Conservation (phyloP, 1,140 invertebrate genomes). For the Sipha flava region DNA sequence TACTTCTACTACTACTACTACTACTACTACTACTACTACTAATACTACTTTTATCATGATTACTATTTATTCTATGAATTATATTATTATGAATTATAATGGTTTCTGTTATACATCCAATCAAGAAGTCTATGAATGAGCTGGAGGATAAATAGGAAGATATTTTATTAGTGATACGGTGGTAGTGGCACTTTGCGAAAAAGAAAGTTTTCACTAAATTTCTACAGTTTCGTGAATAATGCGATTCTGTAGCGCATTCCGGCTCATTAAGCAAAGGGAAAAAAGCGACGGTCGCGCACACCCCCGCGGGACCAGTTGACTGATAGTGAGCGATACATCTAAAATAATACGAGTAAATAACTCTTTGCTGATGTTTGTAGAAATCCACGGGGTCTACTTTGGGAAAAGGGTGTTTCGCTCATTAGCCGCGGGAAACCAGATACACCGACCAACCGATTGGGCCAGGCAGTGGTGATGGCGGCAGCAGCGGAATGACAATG, state of each 20-base stretch:
- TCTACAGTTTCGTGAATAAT: not conserved
- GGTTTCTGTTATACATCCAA: too few species aligned
- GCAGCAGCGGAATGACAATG: not conserved
- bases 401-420: conserved; percentile 16
- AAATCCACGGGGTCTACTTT: conserved; percentile 5
- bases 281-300: not conserved
- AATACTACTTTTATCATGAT: not conserved
- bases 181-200: not conserved
- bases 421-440: conserved; percentile 13
- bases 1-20: not conserved
- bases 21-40: not conserved
- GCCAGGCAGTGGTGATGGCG: too few species aligned
- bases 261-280: not conserved
- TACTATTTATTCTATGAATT: too few species aligned
- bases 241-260: not conserved
- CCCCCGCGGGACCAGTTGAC: conserved; percentile 19
- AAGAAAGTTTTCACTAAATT: not conserved
- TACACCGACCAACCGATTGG: not conserved
- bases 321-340: not conserved
- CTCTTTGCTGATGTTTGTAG: not conserved
- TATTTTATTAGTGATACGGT: not conserved
- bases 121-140: not conserved
- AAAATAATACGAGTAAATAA: conserved; percentile 4
- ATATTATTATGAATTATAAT: too few species aligned
- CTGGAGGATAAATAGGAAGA: not conserved